A percentile compares a stretch with the other conserved stretches of the same genome.
Conservation (phyloP, 2,888 invertebrate genomes). For the Eupsilia transversa region DNA sequence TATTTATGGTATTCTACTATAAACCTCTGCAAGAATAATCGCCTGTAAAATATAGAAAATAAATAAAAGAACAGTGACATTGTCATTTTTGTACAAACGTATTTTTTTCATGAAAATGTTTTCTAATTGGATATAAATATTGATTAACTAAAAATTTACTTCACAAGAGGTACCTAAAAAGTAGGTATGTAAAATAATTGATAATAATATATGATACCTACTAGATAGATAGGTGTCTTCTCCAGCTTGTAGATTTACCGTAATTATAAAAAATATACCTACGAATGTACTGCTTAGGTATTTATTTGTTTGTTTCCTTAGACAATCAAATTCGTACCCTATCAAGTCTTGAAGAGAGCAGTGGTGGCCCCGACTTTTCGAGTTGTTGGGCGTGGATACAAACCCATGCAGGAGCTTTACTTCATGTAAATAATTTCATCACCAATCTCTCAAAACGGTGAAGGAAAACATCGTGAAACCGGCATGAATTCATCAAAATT, state of each 20-base stretch:
- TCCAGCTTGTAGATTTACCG: not conserved
- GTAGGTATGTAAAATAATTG: constrained; percentile 30
- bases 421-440: no score
- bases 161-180: constrained; percentile 40
- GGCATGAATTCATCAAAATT: no score
- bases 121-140: constrained; percentile 34
- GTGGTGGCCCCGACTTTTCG: no score
- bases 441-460: no score
- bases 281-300: no score
- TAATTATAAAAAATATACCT: not conserved
- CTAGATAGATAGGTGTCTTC: no score
- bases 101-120: constrained; percentile 52
- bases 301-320: no score
- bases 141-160: constrained; percentile 29
- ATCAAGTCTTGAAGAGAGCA: no score
- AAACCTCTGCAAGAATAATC: constrained; percentile 2
- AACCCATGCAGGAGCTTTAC: no score
- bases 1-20: not conserved
- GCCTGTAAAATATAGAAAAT: not conserved
- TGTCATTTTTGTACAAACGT: constrained; percentile 42
- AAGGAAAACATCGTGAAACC: no score
- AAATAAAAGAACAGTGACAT: constrained; percentile 34
- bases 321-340: no score
- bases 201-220: not conserved
- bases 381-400: no score